Conservation (phyloP, 2,113 vertebrate species). For the Platysternon megacephalum region DNA sequence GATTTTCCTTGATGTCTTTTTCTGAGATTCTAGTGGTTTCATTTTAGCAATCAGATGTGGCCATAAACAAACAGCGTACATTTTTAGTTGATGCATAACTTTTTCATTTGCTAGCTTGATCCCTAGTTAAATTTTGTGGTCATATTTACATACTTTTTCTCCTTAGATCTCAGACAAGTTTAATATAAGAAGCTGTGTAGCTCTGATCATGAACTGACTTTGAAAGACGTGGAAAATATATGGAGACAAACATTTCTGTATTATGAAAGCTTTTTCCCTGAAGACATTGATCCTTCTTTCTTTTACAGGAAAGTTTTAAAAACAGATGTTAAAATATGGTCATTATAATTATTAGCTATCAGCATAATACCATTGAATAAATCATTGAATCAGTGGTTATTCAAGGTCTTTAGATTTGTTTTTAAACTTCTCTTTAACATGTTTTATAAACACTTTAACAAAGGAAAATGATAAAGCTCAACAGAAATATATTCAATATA, state of each 20-base stretch:
- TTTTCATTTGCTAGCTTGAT: conserved; percentile 54
- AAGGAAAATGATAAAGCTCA: not conserved
- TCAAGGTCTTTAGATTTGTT: not conserved
- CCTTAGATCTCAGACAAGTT: conserved; percentile 15
- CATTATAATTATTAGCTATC: not conserved
- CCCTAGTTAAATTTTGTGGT: conserved; percentile 48
- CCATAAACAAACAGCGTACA: conserved; percentile 49
- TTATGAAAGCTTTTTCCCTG: not conserved
- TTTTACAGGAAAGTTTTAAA: conserved; percentile 3
- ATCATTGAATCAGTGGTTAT: not conserved
- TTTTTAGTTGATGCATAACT: conserved; percentile 33
- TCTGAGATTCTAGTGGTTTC: conserved; percentile 20
- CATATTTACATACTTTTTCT: conserved; percentile 12
- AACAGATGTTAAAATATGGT: not conserved
- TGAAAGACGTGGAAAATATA: not conserved
- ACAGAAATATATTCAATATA: not conserved
- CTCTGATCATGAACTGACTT: conserved; percentile 32
- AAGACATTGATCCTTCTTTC: not conserved
- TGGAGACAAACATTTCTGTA: not conserved
- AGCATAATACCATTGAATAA: not conserved
- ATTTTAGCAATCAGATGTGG: conserved; percentile 31
- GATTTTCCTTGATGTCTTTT: conserved; percentile 45
- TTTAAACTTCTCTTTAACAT: not conserved
- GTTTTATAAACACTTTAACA: not conserved
- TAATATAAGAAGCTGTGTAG: conserved; percentile 21